Evolutionary conservation across 2,113 vertebrate species (phyloP), one percentile per base, ranked within the genome.

Genomic region (Microcebus lehilahytsara): DNA sequence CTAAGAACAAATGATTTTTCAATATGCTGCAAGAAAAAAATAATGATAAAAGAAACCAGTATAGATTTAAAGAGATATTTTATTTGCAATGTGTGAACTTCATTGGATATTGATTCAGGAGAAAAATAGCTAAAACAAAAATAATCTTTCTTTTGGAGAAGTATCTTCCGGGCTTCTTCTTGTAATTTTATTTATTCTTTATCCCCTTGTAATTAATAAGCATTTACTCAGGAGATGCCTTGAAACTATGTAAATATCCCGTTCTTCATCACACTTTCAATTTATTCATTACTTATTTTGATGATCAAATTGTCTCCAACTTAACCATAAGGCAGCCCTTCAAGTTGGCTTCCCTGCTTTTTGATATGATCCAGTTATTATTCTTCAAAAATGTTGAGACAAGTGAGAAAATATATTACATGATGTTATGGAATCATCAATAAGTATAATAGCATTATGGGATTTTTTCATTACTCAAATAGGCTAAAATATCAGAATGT

Each of bases 271-370:
- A 83, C 67, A 71, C 30, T 89, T 79, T 89, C 81, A 42, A 46
- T 66, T 37, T 79, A 51, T 51, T 86, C 51, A 86, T 40, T 87
- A 79, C 32, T 95, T 91, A 95, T 64, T 79, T 80, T 91, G 66
- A 74, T 74, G 56, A 86, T 67, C 32, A 72, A 91, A 81, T 40
- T 86, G 46, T 75, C 58, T n/a, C 37, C 4, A 30, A 85, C 56
- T 86, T 86, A 86, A 34, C 64, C n/a, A 72, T 77, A 66, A 83
- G 66, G 25, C 56, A 37, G 13, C 30, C 34, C 67, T 87, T 91
- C 67, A 67, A 51, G 11, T 87, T 94, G 49, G 2, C n/a, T 77
- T 88, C 67, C 32, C 5, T 69, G 46, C 62, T 46, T 78, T 81
- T 77, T n/a, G 60, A 92, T 53, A 77, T 92, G 51, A 84, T 71